Percentiles rank a stretch among this genome's conserved stretches.
Conservation (phyloP, 1,140 invertebrate species). For the Oscheius sp. region DNA sequence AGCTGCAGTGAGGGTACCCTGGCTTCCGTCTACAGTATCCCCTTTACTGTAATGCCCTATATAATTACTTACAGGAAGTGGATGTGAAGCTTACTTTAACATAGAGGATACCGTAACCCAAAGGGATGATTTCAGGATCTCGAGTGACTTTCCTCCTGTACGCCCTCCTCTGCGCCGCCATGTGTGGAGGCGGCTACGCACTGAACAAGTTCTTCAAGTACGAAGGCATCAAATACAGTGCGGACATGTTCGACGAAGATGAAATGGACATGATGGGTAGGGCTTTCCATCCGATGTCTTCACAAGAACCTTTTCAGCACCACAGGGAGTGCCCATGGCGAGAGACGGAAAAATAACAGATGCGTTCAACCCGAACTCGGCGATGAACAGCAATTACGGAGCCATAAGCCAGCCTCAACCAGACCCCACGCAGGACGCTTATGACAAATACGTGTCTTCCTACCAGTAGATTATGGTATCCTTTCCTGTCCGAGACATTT, state of each 20-base stretch:
- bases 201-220: slow-evolving; percentile 37
- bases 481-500: no score
- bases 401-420: slow-evolving; percentile 32
- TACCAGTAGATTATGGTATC: slow-evolving; percentile 25
- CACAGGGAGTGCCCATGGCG: slow-evolving; percentile 44
- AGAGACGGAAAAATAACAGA: slow-evolving; percentile 44
- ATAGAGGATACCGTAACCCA: not conserved
- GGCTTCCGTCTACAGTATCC: no score
- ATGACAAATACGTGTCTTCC: slow-evolving; percentile 29
- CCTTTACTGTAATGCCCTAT: no score
- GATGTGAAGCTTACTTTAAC: not conserved
- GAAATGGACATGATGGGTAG: slow-evolving; percentile 41
- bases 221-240: slow-evolving; percentile 43
- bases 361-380: slow-evolving; percentile 34
- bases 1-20: no score
- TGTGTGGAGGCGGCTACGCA: slow-evolving; percentile 27
- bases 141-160: slow-evolving; percentile 37
- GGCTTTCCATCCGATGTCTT: not conserved
- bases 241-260: slow-evolving; percentile 42
- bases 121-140: slow-evolving; percentile 24
- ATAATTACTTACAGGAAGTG: not conserved
- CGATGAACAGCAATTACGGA: slow-evolving; percentile 42
- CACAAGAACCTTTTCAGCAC: slow-evolving; percentile 30
- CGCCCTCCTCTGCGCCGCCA: slow-evolving; percentile 19
- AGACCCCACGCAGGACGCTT: slow-evolving; percentile 44